These are phyloP conservation scores for Ochropleura plecta DNA, from an alignment of 2,888 invertebrate species.

Conservation along the genomic window DNA sequence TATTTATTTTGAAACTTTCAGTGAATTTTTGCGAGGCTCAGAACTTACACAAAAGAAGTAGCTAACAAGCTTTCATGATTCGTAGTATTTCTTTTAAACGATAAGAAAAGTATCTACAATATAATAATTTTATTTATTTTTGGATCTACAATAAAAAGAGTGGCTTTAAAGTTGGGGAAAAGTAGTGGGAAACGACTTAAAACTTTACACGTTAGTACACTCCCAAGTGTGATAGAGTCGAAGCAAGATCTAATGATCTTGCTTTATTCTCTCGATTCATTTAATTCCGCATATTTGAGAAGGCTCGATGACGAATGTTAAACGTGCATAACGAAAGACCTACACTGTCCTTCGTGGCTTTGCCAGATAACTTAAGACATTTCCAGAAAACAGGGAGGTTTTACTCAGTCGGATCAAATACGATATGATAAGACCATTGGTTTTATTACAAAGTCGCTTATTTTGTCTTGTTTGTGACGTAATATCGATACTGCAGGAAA, in stretches of 20 bases:
- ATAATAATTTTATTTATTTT: background rate
- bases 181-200: background rate
- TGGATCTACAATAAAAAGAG: background rate
- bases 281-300: constrained; percentile 14
- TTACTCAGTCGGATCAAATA: background rate
- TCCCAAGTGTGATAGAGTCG: background rate
- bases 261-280: too few species aligned
- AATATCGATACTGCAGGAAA: background rate
- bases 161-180: background rate
- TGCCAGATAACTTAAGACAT: background rate
- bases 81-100: background rate
- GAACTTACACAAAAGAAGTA: background rate
- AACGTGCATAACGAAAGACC: constrained; percentile 11
- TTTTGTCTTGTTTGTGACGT: background rate
- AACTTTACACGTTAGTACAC: background rate
- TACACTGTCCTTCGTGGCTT: background rate
- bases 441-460: background rate
- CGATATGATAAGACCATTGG: background rate
- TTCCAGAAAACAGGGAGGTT: background rate
- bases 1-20: constrained; percentile 14
- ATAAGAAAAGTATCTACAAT: background rate
- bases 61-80: background rate
- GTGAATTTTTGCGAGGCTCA: background rate
- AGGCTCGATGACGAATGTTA: constrained; percentile 2
- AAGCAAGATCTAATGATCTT: too few species aligned